Percentiles rank a stretch among this genome's conserved stretches.
phyloP scores from a whole-genome alignment of 37 sponge, comb jelly and placozoan species.

The Halichondria panicea region DNA sequence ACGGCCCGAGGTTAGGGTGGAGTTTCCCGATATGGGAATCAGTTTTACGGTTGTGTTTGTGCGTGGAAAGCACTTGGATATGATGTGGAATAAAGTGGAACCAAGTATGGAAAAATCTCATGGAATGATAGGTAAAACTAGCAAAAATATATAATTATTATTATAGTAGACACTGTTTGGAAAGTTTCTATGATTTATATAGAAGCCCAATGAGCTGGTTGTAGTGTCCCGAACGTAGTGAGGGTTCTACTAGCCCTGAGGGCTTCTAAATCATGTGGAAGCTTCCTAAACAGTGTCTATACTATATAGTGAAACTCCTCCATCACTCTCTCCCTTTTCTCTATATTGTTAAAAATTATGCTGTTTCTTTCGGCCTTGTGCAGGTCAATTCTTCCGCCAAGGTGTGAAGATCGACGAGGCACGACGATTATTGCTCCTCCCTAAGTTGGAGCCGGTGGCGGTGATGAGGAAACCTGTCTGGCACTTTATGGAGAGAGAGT shows the following conservation, averaged over 20 bases:
- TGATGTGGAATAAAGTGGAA: conserved; percentile 26
- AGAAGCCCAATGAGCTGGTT: too few species aligned
- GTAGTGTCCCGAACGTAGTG: too few species aligned
- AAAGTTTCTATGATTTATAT: too few species aligned
- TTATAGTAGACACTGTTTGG: too few species aligned
- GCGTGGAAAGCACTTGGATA: conserved; percentile 25
- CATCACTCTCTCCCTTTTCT: too few species aligned
- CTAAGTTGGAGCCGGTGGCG: conserved; percentile 29
- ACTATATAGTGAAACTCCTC: too few species aligned
- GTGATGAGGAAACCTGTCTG: conserved; percentile 44
- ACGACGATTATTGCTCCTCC: conserved; percentile 18
- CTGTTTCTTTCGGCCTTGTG: too few species aligned
- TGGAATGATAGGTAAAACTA: conserved; percentile 31
- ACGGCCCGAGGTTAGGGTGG: conserved; percentile 11
- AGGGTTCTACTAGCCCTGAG: too few species aligned
- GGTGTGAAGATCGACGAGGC: conserved; percentile 35
- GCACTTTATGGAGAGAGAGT: conserved; percentile 48
- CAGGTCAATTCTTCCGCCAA: conserved; percentile 32
- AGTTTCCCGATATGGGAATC: conserved; percentile 23
- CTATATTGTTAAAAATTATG: too few species aligned
- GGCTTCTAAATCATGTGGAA: too few species aligned
- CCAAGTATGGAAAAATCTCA: conserved; percentile 15
- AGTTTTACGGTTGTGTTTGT: conserved; percentile 23
- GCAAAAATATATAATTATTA: neutral
- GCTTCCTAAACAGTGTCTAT: too few species aligned